Percentiles rank a stretch among this genome's conserved stretches.
These are phyloP conservation scores for Arremon aurantiirostris DNA, from an alignment of 2,797 vertebrate species.

Conservation along the genomic window DNA sequence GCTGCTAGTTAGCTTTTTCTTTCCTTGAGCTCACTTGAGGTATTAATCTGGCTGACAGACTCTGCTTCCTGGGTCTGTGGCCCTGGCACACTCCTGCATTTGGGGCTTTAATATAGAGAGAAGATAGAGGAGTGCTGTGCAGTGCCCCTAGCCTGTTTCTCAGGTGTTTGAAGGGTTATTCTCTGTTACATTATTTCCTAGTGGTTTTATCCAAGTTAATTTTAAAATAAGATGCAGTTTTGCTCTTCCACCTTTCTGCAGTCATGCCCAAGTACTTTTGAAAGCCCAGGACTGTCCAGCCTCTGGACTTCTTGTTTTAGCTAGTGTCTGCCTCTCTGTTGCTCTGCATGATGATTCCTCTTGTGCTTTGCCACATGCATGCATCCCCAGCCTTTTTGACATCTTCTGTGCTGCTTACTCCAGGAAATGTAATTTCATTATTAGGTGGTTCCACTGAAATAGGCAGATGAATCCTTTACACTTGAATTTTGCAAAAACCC, in stretches of 20 bases:
- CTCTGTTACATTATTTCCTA: neutral
- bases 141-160: neutral
- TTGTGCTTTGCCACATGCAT: neutral
- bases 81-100: neutral
- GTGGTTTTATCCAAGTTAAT: neutral
- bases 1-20: neutral
- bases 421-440: neutral
- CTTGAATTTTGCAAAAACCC: neutral
- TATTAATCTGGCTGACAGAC: neutral
- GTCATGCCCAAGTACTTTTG: neutral
- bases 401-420: neutral
- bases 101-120: neutral
- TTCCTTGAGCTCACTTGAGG: neutral
- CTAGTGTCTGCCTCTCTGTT: neutral
- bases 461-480: neutral
- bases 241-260: neutral
- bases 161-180: neutral
- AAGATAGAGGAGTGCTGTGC: neutral
- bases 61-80: neutral
- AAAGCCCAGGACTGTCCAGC: neutral
- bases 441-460: neutral
- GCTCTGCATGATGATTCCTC: fast-evolving
- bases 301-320: neutral
- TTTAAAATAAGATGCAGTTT: neutral
- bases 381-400: neutral